Base-by-base conservation (phyloP, 2,888 invertebrate genomes). In the Megastigmus dorsalis region DNA sequence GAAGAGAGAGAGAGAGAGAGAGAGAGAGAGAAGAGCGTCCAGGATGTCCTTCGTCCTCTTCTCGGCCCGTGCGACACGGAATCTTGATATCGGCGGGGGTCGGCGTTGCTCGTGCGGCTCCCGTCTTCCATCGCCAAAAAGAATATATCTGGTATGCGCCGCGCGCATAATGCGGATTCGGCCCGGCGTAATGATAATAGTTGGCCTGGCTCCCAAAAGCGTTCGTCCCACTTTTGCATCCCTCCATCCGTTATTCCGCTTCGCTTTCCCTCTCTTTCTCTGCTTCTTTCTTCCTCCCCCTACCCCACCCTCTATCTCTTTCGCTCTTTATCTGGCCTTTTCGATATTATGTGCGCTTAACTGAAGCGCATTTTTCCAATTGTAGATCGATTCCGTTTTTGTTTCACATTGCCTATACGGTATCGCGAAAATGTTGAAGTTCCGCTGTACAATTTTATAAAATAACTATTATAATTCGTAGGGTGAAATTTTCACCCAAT, bases 161-260 rank as follows among this genome's bases (percentile, higher is more conserved):
- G 62, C 72, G 79, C 75, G 78, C 79, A 82, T 82, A 82, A 82
- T 81, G 79, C 79, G 73, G 79, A 68, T 73, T 79, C 66, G 79
- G 77, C 55, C 79, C 80, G 79, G 78, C 80, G 80, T 83, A 83
- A 83, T 82, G 78, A 78, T 78, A 78, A 84, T 82, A 80, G 81
- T 84, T 83, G 83, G 84, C 84, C 74, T 57, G 62, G 76, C 78
- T 82, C 82, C 83, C 82, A 65, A 78, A 78, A 77, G 79, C 74
- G 76, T 76, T 75, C 76, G 74, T 74, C 75, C 79, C 55, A 67
- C 74, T 76, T 76, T 73, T 41, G 9, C 54, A 33, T 33, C 52
- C 43, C 41, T 20, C 72, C 23, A 18, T 57, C 33, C 50, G 43
- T 55, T 48, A 45, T 65, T 48, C 36, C 18, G 28, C n/a, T 41